Percentiles rank a stretch among this genome's conserved stretches.
These are phyloP conservation scores for Tipula confusa DNA, from an alignment of 2,888 invertebrate genomes.

Conservation along the genomic window DNA sequence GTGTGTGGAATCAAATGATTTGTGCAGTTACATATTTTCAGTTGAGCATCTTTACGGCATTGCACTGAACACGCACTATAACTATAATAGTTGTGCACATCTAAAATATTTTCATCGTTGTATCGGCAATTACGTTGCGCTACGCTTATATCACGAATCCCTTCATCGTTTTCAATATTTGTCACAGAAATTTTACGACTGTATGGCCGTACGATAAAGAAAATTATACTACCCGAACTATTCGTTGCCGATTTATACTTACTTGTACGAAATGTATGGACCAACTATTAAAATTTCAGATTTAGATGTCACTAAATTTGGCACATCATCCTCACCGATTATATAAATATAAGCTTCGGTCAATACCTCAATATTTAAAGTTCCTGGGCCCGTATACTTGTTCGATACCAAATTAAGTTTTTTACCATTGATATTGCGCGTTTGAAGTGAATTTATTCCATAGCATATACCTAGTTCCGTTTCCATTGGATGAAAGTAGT, in stretches of 20 bases:
- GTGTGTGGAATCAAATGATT: slow-evolving; percentile 66
- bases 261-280: slow-evolving; percentile 57
- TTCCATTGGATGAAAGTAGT: slow-evolving; percentile 59
- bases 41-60: slow-evolving; percentile 62
- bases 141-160: slow-evolving; percentile 57
- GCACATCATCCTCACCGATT: slow-evolving; percentile 63
- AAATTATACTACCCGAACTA: no score
- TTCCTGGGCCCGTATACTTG: slow-evolving; percentile 59
- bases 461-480: slow-evolving; percentile 66
- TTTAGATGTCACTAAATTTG: slow-evolving; percentile 61
- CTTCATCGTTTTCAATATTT: slow-evolving; percentile 66
- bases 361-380: slow-evolving; percentile 53
- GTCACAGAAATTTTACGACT: slow-evolving; percentile 55
- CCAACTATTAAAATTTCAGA: slow-evolving; percentile 57
- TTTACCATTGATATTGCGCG: slow-evolving; percentile 45
- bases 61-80: slow-evolving; percentile 69
- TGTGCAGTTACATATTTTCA: slow-evolving; percentile 60
- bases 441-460: slow-evolving; percentile 62
- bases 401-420: slow-evolving; percentile 60
- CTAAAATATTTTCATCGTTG: slow-evolving; percentile 58
- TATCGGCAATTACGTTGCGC: slow-evolving; percentile 68
- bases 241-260: slow-evolving; percentile 38
- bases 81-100: slow-evolving; percentile 61
- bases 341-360: slow-evolving; percentile 57
- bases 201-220: no score